These are phyloP conservation scores for Papilio polytes DNA, from an alignment of 1,140 invertebrate species.

Conservation along the genomic window DNA sequence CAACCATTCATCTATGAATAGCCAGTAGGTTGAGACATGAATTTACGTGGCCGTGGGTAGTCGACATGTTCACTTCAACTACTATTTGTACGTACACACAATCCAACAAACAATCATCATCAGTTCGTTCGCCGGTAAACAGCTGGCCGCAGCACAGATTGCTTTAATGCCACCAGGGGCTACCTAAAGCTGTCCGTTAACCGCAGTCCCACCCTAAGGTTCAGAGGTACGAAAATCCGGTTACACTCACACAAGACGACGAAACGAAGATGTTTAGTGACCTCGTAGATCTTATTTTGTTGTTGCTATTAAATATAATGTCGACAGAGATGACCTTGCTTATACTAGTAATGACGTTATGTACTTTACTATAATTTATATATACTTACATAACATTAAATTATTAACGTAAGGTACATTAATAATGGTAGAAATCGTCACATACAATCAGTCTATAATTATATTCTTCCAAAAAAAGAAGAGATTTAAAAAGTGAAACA, in stretches of 20 bases:
- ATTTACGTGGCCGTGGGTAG: background rate
- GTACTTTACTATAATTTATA: too few species aligned
- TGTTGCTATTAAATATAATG: background rate
- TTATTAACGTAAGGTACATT: too few species aligned
- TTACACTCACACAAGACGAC: background rate
- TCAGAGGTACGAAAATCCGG: background rate
- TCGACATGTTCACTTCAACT: background rate
- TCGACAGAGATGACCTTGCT: background rate
- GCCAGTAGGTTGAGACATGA: background rate
- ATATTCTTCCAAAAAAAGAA: too few species aligned
- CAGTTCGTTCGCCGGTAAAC: too few species aligned
- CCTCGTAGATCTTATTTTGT: background rate
- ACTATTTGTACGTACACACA: background rate
- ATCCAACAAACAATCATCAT: too few species aligned
- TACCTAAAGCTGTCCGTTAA: too few species aligned
- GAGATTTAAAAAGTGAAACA: too few species aligned
- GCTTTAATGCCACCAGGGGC: too few species aligned
- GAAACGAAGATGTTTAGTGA: background rate
- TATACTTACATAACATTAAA: too few species aligned
- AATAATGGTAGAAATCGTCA: too few species aligned
- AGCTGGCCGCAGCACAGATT: too few species aligned
- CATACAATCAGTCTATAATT: too few species aligned
- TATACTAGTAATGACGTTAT: background rate
- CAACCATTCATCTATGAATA: conserved; percentile 21
- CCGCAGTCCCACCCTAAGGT: background rate